phyloP scores from a whole-genome alignment of 2,113 vertebrate species.

The Ivindomyrus marchei region DNA sequence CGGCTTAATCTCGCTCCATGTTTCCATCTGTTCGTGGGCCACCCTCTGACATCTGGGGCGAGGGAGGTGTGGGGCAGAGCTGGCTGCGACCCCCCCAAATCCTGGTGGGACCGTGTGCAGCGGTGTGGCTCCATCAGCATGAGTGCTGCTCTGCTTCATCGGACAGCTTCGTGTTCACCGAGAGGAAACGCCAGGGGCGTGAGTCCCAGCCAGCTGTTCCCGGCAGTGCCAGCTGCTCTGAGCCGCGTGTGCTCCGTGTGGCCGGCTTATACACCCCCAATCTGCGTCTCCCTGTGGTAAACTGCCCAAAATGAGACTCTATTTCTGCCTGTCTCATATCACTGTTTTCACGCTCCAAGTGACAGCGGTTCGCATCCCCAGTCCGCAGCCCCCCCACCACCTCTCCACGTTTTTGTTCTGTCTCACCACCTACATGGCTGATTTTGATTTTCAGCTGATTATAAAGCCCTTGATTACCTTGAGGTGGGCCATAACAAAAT shows the following conservation, averaged over 20 bases:
- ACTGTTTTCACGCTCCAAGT: not conserved
- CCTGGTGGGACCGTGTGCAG: not conserved
- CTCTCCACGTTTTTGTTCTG: not conserved
- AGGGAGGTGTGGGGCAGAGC: slow-evolving; percentile 30
- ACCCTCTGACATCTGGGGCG: not conserved
- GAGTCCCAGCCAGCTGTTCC: slow-evolving; percentile 25
- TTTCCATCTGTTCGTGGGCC: slow-evolving; percentile 50
- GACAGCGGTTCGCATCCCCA: not conserved
- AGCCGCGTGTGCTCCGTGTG: not conserved
- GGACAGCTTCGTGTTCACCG: slow-evolving; percentile 35
- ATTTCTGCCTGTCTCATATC: not conserved
- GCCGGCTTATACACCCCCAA: not conserved
- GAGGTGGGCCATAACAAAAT: not conserved
- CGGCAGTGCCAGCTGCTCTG: slow-evolving; percentile 26
- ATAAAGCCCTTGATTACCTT: not conserved
- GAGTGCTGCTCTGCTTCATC: slow-evolving; percentile 48
- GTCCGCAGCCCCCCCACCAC: not conserved
- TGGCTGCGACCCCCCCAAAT: slow-evolving; percentile 32
- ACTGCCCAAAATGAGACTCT: not conserved
- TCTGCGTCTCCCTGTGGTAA: not conserved
- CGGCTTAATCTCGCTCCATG: slow-evolving; percentile 50
- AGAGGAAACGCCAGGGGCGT: not conserved
- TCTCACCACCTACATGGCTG: not conserved
- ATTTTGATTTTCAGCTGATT: not conserved
- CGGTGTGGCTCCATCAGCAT: slow-evolving; percentile 33